phyloP scores from a whole-genome alignment of 2,797 vertebrate genomes.

The Coilia nasus region DNA sequence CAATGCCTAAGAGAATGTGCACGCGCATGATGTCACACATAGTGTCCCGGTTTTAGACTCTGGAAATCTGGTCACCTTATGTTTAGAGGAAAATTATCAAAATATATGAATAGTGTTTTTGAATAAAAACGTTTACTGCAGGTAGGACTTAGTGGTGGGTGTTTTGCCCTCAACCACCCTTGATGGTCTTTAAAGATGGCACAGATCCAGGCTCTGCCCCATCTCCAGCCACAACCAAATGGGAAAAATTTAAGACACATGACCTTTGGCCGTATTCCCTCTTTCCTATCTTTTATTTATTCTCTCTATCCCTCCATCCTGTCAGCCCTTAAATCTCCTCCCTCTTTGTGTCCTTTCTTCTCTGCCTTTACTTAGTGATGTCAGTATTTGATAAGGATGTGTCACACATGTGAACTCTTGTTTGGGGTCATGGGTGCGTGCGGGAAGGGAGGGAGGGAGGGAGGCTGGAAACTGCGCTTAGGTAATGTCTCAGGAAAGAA shows the following conservation, averaged over 20 bases:
- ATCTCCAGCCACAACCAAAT: background rate
- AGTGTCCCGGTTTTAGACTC: too few relatives aligned
- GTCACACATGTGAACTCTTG: constrained; percentile 25
- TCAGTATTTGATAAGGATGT: constrained; percentile 21
- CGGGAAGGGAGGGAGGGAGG: too few relatives aligned
- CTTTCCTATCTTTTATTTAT: background rate
- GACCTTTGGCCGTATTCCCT: background rate
- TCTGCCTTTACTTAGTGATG: constrained; percentile 25
- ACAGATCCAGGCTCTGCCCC: background rate
- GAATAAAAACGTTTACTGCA: too few relatives aligned
- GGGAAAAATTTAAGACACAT: background rate
- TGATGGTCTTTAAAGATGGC: background rate
- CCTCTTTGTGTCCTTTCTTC: background rate
- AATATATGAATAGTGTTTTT: too few relatives aligned
- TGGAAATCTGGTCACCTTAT: too few relatives aligned
- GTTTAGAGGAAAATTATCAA: too few relatives aligned
- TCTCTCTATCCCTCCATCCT: background rate
- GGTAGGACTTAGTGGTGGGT: background rate
- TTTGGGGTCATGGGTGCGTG: background rate
- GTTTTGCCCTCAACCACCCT: background rate
- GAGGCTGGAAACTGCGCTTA: constrained; percentile 22
- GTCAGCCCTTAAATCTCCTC: constrained; percentile 2
- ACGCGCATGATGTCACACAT: too few relatives aligned
- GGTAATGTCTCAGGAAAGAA: constrained; percentile 18
- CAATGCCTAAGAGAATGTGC: too few relatives aligned